These are phyloP conservation scores for Odocoileus virginianus DNA, from an alignment of 2,113 vertebrate genomes.

Conservation along the genomic window DNA sequence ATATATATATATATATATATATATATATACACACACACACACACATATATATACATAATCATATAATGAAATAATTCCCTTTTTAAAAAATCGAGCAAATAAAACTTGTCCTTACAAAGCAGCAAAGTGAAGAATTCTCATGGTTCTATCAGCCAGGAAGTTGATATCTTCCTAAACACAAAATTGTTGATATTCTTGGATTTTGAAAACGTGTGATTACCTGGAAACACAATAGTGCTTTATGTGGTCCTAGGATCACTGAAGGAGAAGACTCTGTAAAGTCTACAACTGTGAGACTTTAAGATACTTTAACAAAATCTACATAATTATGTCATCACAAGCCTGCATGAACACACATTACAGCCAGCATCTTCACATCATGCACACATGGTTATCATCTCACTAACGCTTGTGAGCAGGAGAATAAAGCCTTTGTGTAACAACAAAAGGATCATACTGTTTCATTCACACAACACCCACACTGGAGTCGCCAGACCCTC, in stretches of 20 bases:
- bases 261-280: background rate
- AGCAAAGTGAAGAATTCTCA: background rate
- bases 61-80: background rate
- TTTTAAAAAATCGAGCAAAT: background rate
- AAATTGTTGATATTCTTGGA: background rate
- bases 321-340: conserved; percentile 79
- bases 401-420: conserved; percentile 66
- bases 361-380: conserved; percentile 79
- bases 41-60: background rate
- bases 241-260: background rate
- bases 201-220: background rate
- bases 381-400: conserved; percentile 75
- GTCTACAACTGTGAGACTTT: background rate
- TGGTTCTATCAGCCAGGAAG: background rate
- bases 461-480: conserved; percentile 69
- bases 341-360: conserved; percentile 69
- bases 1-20: background rate
- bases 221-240: background rate
- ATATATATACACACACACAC: background rate
- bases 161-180: background rate
- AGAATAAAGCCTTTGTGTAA: conserved; percentile 80
- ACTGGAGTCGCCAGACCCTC: conserved; percentile 70
- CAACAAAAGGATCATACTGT: conserved; percentile 72
- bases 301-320: conserved; percentile 64
- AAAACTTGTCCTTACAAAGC: background rate